phyloP scores from a whole-genome alignment of 1,140 invertebrate species.

The Heterodera schachtii region DNA sequence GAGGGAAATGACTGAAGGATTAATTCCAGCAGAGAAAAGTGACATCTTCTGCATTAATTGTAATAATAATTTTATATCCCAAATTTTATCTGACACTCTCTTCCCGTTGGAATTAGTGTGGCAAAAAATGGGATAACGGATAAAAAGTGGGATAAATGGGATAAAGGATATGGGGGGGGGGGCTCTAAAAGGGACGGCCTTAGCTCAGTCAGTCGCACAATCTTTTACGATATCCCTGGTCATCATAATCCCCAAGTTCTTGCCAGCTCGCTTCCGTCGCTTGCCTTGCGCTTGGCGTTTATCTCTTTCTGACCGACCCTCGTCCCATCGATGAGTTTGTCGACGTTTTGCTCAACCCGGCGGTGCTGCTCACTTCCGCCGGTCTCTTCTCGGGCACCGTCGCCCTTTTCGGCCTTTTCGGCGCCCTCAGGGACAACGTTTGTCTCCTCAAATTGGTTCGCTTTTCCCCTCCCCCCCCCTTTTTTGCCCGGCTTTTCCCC shows the following conservation, averaged over 20 bases:
- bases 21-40: no score
- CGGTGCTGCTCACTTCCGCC: constrained; percentile 56
- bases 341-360: constrained; percentile 62
- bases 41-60: no score
- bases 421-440: constrained; percentile 58
- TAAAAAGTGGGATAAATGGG: no score
- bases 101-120: no score
- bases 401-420: constrained; percentile 57
- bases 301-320: constrained; percentile 62
- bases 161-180: no score
- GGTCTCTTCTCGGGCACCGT: constrained; percentile 56
- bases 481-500: not conserved
- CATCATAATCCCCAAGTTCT: not conserved
- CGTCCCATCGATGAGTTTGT: constrained; percentile 52
- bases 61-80: no score
- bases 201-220: not conserved
- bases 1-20: no score
- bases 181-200: no score
- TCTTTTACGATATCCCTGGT: not conserved
- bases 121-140: no score
- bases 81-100: no score
- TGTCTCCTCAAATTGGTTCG: constrained; percentile 60
- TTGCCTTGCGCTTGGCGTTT: constrained; percentile 57
- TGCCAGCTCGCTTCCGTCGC: constrained; percentile 61
- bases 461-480: not conserved